Conservation (phyloP, 1,140 invertebrate genomes). For the Calephelis virginiensis region DNA sequence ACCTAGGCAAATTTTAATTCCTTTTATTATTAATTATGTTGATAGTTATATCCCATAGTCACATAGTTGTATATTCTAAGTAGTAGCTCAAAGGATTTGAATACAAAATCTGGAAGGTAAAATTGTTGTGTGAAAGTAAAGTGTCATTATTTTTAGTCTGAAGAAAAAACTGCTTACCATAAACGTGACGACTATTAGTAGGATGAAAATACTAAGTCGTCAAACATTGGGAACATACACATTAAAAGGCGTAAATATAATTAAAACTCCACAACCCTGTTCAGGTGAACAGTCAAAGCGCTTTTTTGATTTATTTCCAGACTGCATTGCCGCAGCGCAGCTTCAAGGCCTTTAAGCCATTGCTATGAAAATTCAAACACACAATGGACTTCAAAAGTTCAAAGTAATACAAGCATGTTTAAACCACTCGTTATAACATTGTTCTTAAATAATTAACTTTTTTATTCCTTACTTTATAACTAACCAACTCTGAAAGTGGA, state of each 20-base stretch:
- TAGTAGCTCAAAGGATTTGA: no score
- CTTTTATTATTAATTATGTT: no score
- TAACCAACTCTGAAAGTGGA: no score
- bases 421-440: slow-evolving; percentile 1
- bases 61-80: no score
- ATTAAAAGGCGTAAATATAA: neutral
- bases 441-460: slow-evolving; percentile 7
- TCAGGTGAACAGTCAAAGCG: slow-evolving; percentile 14
- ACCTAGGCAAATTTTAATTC: no score
- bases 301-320: slow-evolving; percentile 1
- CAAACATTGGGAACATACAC: neutral
- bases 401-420: slow-evolving; percentile 9
- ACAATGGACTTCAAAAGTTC: slow-evolving; percentile 8
- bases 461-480: no score
- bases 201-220: no score
- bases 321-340: neutral
- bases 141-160: no score
- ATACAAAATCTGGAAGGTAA: no score
- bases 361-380: slow-evolving; percentile 17
- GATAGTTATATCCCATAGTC: no score
- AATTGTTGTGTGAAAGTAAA: no score
- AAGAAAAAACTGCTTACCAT: neutral
- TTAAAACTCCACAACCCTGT: slow-evolving; percentile 9
- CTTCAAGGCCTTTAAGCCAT: slow-evolving; percentile 10
- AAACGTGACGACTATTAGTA: neutral